Percentiles rank a stretch among this genome's conserved stretches.
Evolutionary conservation across 1,140 invertebrate genomes (phyloP).

Genomic region (Drosophila tristis): DNA sequence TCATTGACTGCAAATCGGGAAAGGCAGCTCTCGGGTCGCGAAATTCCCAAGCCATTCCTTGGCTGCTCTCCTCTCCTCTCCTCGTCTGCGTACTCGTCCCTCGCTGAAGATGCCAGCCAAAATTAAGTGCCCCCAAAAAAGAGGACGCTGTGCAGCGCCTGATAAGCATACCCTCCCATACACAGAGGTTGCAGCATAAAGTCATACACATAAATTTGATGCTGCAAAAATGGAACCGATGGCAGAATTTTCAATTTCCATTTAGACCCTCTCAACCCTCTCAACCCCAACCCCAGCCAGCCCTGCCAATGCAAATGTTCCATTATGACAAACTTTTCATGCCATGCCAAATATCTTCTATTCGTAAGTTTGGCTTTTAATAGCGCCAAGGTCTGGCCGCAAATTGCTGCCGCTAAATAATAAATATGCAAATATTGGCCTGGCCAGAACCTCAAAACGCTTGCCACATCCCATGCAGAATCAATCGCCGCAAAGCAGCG

Average conservation of each 20-base stretch:
- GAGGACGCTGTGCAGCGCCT: conserved; percentile 68
- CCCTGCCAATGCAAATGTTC: conserved; percentile 51
- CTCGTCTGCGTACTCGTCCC: background rate
- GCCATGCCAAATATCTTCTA: conserved; percentile 17
- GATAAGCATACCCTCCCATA: conserved; percentile 51
- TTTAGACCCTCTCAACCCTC: conserved; percentile 19
- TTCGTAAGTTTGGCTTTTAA: conserved; percentile 22
- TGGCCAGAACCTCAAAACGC: conserved; percentile 12
- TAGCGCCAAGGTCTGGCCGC: conserved; percentile 33
- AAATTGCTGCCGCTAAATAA: conserved; percentile 46
- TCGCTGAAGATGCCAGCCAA: conserved; percentile 49
- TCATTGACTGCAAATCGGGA: conserved; percentile 78
- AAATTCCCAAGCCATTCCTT: conserved; percentile 5
- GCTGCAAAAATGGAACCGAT: conserved; percentile 38
- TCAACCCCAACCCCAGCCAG: too few relatives aligned
- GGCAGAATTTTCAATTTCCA: conserved; percentile 56
- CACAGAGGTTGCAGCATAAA: conserved; percentile 62
- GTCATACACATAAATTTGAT: conserved; percentile 74
- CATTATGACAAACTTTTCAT: conserved; percentile 48
- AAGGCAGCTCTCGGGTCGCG: conserved; percentile 57
- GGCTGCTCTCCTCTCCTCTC: background rate
- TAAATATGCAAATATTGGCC: conserved; percentile 54
- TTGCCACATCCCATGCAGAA: conserved; percentile 20
- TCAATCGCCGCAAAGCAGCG: background rate
- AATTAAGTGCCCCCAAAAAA: conserved; percentile 75